Evolutionary conservation across 1,140 invertebrate genomes (phyloP).

Genomic region (Proales similis): DNA sequence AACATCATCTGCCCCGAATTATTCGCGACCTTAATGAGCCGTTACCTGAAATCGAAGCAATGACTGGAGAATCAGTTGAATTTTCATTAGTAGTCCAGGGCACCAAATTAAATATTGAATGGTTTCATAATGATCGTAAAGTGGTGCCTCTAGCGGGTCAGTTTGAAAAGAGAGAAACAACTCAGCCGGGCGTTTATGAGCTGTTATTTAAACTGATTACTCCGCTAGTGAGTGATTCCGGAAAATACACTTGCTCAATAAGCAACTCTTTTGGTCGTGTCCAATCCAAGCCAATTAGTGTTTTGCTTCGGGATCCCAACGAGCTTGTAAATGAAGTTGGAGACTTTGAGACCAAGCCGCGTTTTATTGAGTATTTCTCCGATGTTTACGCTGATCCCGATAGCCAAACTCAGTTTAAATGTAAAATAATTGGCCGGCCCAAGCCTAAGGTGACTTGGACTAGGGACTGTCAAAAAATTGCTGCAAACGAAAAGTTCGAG

Average conservation of each 20-base stretch:
- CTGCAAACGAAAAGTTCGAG: constrained; percentile 13
- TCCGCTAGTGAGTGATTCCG: constrained; percentile 7
- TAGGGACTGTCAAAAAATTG: constrained; percentile 19
- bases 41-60: neutral
- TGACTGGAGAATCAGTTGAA: neutral
- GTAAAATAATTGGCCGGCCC: constrained; percentile 28
- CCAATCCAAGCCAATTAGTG: neutral
- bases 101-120: constrained; percentile 10
- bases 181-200: neutral
- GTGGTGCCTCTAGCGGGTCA: constrained; percentile 11
- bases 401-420: constrained; percentile 11
- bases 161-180: neutral
- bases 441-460: constrained; percentile 6
- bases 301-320: constrained; percentile 11
- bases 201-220: neutral
- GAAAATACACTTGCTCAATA: neutral
- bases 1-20: neutral
- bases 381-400: constrained; percentile 25
- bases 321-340: neutral
- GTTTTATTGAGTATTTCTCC: constrained; percentile 31
- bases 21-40: neutral
- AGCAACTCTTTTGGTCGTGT: neutral
- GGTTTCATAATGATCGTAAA: constrained; percentile 20
- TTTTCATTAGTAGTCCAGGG: neutral
- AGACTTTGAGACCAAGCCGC: constrained; percentile 18